Percentiles rank a stretch among this genome's conserved stretches.
Evolutionary conservation across 1,140 invertebrate genomes (phyloP).

Genomic region (Pachypeltis micranthus): DNA sequence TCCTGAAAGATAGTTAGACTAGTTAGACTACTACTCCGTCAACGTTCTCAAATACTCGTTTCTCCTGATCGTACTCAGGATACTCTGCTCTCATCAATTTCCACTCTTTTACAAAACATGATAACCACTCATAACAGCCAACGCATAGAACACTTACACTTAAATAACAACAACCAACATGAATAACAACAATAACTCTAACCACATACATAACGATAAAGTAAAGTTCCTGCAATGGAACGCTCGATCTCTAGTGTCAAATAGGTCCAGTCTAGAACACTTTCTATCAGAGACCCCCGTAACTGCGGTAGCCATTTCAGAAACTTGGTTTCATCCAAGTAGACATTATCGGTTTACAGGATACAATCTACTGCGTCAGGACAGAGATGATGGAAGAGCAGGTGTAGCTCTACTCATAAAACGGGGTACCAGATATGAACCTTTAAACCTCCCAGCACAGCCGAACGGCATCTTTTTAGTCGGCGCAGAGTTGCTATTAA

Average conservation of each 20-base stretch:
- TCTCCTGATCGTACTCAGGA: background rate
- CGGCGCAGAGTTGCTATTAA: background rate
- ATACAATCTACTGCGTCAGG: constrained; percentile 4
- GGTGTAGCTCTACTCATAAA: constrained; percentile 9
- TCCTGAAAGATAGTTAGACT: background rate
- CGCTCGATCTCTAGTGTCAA: constrained; percentile 2
- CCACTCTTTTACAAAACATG: background rate
- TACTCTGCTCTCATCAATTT: background rate
- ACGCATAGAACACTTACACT: background rate
- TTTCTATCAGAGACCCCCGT: background rate
- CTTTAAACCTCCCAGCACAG: background rate
- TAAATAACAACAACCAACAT: background rate
- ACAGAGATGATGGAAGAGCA: constrained; percentile 12
- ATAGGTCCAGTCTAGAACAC: constrained; percentile 2
- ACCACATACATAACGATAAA: background rate
- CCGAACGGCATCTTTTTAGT: background rate
- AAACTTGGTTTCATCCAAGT: constrained; percentile 11
- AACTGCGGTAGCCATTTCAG: background rate
- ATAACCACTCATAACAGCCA: background rate
- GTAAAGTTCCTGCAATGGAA: constrained; percentile 11
- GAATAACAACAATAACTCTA: background rate
- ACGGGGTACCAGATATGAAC: background rate
- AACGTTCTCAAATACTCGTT: background rate
- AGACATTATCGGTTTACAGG: constrained; percentile 8
- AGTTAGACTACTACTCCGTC: too few relatives aligned